Evolutionary conservation across 1,140 invertebrate species (phyloP), one percentile per base, ranked within the genome.

Genomic region (Panulirus ornatus): DNA sequence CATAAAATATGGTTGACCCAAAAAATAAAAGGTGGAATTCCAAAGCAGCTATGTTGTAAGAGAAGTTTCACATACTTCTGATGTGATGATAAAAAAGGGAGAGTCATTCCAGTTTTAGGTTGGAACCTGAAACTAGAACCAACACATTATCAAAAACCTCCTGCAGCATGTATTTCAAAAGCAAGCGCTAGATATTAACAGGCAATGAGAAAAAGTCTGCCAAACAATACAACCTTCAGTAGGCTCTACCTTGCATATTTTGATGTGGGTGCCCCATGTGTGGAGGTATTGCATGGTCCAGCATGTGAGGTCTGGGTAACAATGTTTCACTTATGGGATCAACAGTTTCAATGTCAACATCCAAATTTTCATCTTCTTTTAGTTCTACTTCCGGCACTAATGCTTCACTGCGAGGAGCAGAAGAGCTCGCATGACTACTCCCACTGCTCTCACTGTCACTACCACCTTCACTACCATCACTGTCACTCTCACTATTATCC

Each of bases 311-410:
- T 27, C 88, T 51, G 1, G 88, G 88, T 47, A 89, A 36, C 9
- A 88, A 34, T 1, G 40, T 81, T 73, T 89, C 88, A 75, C 30
- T 38, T 30, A 89, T 51, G n/a, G 88, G 88, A 71, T 89, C 88
- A n/a, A 89, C 79, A 42, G 88, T 89, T 38, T 89, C 88, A 19
- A 89, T 83, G 19, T 89, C 88, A 54, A 89, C 88, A 75, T 89
- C 88, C 51, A 89, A 84, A n/a, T 89, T 89, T 38, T 89, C 88
- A 76, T 89, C 88, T 30, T 89, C 88, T 44, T 89, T 89, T 3
- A 89, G 47, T 27, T 89, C 88, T 34, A 89, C 88, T 54, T 89
- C 88, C 38, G 88, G 88, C 47, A 89, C 88, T n/a, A 89, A 22
- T 38, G 88, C 88, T 58, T 83, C 81, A 83, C 81, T 83, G 34